phyloP scores from a whole-genome alignment of 92 coral and sea anemone species.

The Ricordea florida region DNA sequence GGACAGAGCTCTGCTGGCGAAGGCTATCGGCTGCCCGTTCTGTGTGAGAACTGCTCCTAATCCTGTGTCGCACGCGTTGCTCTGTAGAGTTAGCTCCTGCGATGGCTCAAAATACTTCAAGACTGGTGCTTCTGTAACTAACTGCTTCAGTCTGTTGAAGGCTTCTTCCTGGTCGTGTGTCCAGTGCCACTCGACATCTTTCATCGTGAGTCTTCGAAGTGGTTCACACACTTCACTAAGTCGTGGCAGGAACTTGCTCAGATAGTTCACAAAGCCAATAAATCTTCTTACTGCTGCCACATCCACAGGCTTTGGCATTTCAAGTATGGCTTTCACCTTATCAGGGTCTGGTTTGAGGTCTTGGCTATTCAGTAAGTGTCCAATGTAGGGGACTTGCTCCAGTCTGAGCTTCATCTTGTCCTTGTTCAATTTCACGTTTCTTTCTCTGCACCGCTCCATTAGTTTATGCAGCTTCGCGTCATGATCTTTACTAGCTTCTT shows the following conservation, averaged over 20 bases:
- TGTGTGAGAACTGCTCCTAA: conserved; percentile 6
- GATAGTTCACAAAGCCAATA: conserved; percentile 18
- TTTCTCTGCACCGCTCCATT: no score
- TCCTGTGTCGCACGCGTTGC: conserved; percentile 2
- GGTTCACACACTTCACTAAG: conserved; percentile 11
- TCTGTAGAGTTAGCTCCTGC: conserved; percentile 35
- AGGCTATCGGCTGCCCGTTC: conserved; percentile 23
- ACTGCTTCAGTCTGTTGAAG: not conserved
- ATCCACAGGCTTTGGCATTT: conserved; percentile 33
- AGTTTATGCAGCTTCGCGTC: no score
- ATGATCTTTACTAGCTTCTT: no score
- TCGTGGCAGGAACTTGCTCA: not conserved
- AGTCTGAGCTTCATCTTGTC: no score
- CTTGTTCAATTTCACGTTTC: no score
- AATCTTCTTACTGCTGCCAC: conserved; percentile 15
- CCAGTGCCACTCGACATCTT: conserved; percentile 18
- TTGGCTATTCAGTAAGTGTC: no score
- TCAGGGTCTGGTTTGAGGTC: no score
- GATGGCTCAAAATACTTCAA: conserved; percentile 4
- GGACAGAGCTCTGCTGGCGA: conserved; percentile 21
- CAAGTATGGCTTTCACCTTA: conserved; percentile 1
- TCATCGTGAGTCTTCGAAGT: not conserved
- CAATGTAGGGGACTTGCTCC: no score
- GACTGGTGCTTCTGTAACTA: conserved; percentile 20
- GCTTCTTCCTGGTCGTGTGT: not conserved